Conservation (phyloP, 2,113 vertebrate genomes). For the Hyla sarda region DNA sequence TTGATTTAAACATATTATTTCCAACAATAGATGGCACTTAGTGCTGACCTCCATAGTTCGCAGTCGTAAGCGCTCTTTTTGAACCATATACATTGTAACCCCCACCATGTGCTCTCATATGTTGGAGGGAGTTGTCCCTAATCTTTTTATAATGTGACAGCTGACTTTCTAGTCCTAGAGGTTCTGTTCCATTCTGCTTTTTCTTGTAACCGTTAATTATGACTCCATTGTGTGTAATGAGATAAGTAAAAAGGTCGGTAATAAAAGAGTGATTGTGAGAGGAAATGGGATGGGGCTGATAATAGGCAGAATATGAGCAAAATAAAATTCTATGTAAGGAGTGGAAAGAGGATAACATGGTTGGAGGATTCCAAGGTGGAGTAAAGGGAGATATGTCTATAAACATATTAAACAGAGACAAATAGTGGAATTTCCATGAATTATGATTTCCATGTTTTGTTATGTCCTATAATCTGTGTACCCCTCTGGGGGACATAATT, state of each 20-base stretch:
- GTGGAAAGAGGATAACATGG: background rate
- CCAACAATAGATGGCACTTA: background rate
- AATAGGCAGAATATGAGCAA: conserved; percentile 13
- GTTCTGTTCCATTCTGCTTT: conserved; percentile 9
- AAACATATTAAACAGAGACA: background rate
- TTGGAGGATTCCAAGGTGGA: background rate
- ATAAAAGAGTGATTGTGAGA: conserved; percentile 46
- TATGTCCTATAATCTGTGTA: background rate
- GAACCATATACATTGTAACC: background rate
- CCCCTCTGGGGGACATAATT: background rate
- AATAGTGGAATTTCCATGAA: background rate
- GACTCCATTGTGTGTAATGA: conserved; percentile 42
- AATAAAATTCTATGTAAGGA: background rate
- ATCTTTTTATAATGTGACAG: conserved; percentile 14
- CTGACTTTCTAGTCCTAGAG: conserved; percentile 28
- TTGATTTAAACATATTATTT: background rate
- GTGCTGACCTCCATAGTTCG: background rate
- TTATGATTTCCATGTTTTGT: background rate
- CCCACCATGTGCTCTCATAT: background rate
- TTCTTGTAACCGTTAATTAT: conserved; percentile 45
- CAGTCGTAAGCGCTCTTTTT: background rate
- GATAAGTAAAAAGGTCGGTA: conserved; percentile 49
- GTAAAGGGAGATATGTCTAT: background rate
- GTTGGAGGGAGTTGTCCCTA: background rate
- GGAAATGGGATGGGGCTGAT: conserved; percentile 1